Conservation (phyloP, 1,140 invertebrate species). For the Palaemon carinicauda region DNA sequence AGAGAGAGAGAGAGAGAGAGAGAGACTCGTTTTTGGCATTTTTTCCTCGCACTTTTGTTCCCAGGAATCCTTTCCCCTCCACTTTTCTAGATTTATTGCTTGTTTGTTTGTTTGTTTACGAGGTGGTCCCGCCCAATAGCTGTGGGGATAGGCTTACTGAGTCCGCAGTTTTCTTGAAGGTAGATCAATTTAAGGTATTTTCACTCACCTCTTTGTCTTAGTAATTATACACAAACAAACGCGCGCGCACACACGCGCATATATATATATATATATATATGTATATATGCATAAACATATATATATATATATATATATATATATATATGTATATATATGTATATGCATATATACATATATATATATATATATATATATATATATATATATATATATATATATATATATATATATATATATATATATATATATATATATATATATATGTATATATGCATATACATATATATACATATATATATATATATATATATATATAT, state of each 20-base stretch:
- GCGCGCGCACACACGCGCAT: background rate
- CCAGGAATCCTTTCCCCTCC: too few species aligned
- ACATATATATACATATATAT: background rate
- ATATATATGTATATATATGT: background rate
- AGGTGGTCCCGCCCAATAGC: too few species aligned
- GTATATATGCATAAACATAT: background rate
- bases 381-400: constrained; percentile 2
- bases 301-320: background rate
- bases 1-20: too few species aligned
- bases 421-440: background rate
- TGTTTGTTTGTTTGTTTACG: too few species aligned
- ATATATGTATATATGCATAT: background rate
- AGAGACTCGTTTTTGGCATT: too few species aligned
- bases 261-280: background rate
- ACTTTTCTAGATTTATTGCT: too few species aligned
- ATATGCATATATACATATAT: background rate
- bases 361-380: background rate
- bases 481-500: background rate
- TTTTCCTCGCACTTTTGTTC: too few species aligned
- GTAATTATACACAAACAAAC: background rate
- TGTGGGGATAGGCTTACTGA: too few species aligned
- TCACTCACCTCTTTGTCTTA: too few species aligned
- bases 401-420: background rate
- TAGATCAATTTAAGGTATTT: too few species aligned
- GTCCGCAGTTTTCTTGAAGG: too few species aligned